Base-by-base conservation (phyloP, 2,888 invertebrate genomes). In the Eugnorisma glareosa region DNA sequence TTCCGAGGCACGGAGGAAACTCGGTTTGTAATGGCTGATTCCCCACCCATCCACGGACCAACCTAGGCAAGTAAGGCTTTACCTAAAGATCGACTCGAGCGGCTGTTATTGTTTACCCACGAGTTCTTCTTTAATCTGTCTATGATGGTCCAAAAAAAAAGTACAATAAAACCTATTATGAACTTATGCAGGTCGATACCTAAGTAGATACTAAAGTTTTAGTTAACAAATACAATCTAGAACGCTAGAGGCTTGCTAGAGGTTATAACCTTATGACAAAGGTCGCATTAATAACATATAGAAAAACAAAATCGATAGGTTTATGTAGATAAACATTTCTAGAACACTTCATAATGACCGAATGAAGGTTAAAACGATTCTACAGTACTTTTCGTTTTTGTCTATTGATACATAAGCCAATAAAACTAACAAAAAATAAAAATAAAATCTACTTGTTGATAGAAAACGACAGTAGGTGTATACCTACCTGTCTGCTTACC, bases 291-390 rank as follows among this genome's bases (percentile, higher is more conserved):
- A n/a, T n/a, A n/a, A n/a, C n/a, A n/a, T n/a, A n/a, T 28, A 40
- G 5, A 5, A 67, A 37, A 76, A 77, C 3, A n/a, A n/a, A 37
- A 21, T 74, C 3, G n/a, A 21, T 43, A 61, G 6, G 18, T 37
- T 2, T n/a, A 21, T 13, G n/a, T 54, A 3, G 1, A 2, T 40
- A 71, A n/a, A 10, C 28, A 59, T 43, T 35, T 78, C 40, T 66
- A 13, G 61, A 71, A 45, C 21, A 45, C 5, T 48, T 2, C 10
- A 48, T 15, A 15, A 15, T 43, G n/a, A 57, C 48, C 21, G 37
- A 18, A 61, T 1, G 24, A 75, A 80, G 61, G 54, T 80, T 35
- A 57, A 61, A 54, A n/a, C 54, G 15, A 66, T 35, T 54, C 28
- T 54, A 31, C 15, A 45, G 21, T 24, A 18, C 11, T 40, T 37